These are phyloP conservation scores for Mus pahari DNA, from an alignment of 2,113 vertebrate genomes.

Conservation along the genomic window DNA sequence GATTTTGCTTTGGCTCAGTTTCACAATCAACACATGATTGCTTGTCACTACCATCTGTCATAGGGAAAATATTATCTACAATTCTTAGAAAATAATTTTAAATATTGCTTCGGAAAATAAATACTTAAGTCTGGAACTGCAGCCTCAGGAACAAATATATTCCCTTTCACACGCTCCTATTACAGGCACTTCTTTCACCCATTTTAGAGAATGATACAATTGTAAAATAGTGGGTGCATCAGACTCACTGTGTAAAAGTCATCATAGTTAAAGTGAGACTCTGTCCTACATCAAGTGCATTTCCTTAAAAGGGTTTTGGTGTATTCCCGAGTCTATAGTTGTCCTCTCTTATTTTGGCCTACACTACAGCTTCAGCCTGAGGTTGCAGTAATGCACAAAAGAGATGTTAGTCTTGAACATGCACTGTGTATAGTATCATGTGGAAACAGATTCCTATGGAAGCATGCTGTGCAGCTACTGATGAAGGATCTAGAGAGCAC, in stretches of 20 bases:
- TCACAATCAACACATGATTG: neutral
- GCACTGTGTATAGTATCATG: neutral
- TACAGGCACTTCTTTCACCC: neutral
- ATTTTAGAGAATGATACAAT: neutral
- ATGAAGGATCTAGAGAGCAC: neutral
- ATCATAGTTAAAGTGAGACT: neutral
- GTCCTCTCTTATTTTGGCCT: neutral
- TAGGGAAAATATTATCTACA: neutral
- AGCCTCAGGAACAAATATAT: neutral
- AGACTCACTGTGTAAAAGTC: neutral
- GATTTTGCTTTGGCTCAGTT: neutral
- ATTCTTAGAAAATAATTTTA: neutral
- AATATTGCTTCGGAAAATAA: neutral
- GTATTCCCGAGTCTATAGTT: neutral
- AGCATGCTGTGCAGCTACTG: constrained; percentile 21
- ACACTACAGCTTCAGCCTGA: neutral
- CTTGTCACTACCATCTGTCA: neutral
- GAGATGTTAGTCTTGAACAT: neutral
- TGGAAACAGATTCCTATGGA: constrained; percentile 24
- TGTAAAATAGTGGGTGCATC: neutral
- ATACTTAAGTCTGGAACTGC: neutral
- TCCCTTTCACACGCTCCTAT: neutral
- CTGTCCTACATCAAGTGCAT: neutral
- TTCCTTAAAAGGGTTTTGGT: neutral
- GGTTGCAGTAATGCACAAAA: neutral